Conservation (phyloP, 1,140 invertebrate species). For the Caligus rogercresseyi region DNA sequence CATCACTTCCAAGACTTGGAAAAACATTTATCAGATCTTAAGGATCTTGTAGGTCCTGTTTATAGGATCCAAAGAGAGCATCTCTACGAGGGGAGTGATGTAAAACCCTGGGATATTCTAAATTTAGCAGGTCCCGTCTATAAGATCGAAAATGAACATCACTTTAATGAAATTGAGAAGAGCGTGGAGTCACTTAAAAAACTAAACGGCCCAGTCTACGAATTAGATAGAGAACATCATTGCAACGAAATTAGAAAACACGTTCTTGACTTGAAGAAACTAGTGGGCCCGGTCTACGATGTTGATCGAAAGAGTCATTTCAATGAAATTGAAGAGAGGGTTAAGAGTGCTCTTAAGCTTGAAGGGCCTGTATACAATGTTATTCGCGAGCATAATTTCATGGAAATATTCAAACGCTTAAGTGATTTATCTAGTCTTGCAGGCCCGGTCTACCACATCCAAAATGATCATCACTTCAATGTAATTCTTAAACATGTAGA, state of each 20-base stretch:
- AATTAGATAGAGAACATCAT: constrained; percentile 8
- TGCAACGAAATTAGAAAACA: constrained; percentile 16
- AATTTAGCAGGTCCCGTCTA: constrained; percentile 17
- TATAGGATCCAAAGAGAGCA: constrained; percentile 15
- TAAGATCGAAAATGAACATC: constrained; percentile 8
- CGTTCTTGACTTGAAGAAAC: constrained; percentile 12
- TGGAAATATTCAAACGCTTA: neutral
- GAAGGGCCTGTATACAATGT: constrained; percentile 12
- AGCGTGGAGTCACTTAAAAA: constrained; percentile 12
- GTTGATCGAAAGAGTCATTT: constrained; percentile 8
- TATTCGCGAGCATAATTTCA: constrained; percentile 3
- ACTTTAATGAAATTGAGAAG: constrained; percentile 15
- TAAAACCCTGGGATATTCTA: neutral
- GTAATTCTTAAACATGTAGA: constrained; percentile 13
- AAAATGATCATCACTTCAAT: constrained; percentile 11
- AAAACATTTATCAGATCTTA: constrained; percentile 1
- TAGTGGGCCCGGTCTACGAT: constrained; percentile 16
- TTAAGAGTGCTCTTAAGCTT: constrained; percentile 1
- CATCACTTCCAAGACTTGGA: constrained; percentile 15
- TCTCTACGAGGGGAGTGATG: constrained; percentile 4
- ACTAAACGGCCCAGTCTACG: constrained; percentile 15
- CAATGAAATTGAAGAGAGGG: constrained; percentile 15
- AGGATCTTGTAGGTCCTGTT: constrained; percentile 10
- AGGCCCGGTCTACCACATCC: constrained; percentile 15
- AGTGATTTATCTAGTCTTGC: constrained; percentile 10